These are phyloP conservation scores for Pyrgilauda ruficollis DNA, from an alignment of 2,113 vertebrate species.

Conservation along the genomic window DNA sequence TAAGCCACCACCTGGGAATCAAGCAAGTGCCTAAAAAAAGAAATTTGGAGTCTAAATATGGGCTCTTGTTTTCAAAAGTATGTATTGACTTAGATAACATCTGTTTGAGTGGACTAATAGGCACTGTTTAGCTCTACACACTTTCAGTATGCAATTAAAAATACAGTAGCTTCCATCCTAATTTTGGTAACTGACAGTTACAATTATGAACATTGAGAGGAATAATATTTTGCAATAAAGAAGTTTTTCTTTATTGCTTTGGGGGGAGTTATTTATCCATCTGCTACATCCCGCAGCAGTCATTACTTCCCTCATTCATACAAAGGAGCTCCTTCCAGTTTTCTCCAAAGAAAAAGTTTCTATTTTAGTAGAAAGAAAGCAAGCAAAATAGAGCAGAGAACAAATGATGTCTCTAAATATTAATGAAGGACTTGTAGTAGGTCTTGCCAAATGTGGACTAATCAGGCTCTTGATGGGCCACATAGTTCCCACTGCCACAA, in stretches of 20 bases:
- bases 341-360: neutral
- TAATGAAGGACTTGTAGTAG: neutral
- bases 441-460: slow-evolving; percentile 7
- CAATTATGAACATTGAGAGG: neutral
- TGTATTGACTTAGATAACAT: neutral
- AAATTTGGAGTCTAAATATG: neutral
- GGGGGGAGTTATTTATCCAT: neutral
- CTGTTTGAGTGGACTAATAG: neutral
- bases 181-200: neutral
- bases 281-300: neutral
- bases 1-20: neutral
- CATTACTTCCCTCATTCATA: neutral
- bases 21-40: neutral
- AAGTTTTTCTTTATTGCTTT: neutral
- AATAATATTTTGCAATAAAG: neutral
- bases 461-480: neutral
- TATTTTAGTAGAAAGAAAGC: neutral
- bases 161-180: neutral
- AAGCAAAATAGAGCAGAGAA: neutral
- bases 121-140: neutral
- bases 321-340: neutral
- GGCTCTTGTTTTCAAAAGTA: neutral
- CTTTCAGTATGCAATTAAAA: neutral
- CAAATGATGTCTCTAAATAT: neutral
- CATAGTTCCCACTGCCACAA: neutral